Evolutionary conservation across 2,888 invertebrate species (phyloP).

Genomic region (Julus scandinavius): DNA sequence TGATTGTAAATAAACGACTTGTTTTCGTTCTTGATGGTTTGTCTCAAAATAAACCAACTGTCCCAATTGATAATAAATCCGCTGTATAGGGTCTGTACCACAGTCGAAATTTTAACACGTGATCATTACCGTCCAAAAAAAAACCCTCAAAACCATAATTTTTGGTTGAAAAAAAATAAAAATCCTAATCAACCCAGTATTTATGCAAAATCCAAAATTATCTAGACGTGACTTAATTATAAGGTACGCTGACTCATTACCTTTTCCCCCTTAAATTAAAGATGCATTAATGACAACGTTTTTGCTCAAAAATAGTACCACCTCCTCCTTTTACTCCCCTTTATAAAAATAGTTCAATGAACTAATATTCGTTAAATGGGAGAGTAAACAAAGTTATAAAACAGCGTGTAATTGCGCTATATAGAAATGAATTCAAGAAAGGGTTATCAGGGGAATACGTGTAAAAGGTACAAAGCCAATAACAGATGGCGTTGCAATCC

Average conservation of each 20-base stretch:
- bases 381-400: constrained; percentile 9
- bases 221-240: not conserved
- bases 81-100: too few relatives aligned
- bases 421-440: not conserved
- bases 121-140: too few relatives aligned
- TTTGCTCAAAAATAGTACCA: not conserved
- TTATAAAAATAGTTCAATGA: not conserved
- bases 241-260: not conserved
- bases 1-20: too few relatives aligned
- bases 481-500: not conserved
- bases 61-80: too few relatives aligned
- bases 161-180: not conserved
- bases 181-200: not conserved
- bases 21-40: too few relatives aligned
- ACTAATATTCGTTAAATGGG: not conserved
- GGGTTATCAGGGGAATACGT: not conserved
- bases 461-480: not conserved
- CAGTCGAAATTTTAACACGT: too few relatives aligned
- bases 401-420: constrained; percentile 24
- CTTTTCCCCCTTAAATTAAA: not conserved
- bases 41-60: too few relatives aligned
- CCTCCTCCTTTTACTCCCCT: not conserved
- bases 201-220: not conserved
- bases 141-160: too few relatives aligned
- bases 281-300: not conserved